These are phyloP conservation scores for Coelogynopora nodosa DNA, from an alignment of 2,888 invertebrate species.

Conservation along the genomic window DNA sequence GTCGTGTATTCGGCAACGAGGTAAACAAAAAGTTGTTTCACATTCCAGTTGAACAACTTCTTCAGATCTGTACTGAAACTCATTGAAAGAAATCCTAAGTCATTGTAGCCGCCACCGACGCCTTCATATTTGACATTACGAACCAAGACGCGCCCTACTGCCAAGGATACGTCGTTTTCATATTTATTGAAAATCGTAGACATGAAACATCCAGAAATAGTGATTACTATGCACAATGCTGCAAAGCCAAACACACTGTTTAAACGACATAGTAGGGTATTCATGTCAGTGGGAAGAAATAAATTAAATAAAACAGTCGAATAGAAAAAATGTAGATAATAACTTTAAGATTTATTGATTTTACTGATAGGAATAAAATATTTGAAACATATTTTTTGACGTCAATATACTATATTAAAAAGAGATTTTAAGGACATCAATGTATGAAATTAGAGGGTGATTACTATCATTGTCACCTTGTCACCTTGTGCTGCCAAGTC, in stretches of 20 bases:
- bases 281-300: too few relatives aligned
- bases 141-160: neutral
- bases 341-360: too few relatives aligned
- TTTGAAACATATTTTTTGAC: too few relatives aligned
- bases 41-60: constrained; percentile 96
- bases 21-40: constrained; percentile 92
- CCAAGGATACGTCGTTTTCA: neutral
- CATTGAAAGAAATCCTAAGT: constrained; percentile 45
- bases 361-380: too few relatives aligned
- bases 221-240: neutral
- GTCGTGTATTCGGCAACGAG: constrained; percentile 92
- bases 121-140: neutral
- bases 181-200: neutral
- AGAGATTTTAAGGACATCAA: too few relatives aligned
- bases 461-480: too few relatives aligned
- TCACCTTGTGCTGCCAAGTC: too few relatives aligned
- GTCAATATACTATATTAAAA: too few relatives aligned
- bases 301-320: too few relatives aligned
- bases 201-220: neutral
- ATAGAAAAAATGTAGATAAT: too few relatives aligned
- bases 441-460: too few relatives aligned
- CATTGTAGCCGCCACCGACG: constrained; percentile 48
- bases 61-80: constrained; percentile 67
- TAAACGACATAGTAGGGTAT: neutral
- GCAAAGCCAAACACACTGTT: neutral